Conservation (phyloP, 2,797 vertebrate genomes). For the Diglossa cyanea region DNA sequence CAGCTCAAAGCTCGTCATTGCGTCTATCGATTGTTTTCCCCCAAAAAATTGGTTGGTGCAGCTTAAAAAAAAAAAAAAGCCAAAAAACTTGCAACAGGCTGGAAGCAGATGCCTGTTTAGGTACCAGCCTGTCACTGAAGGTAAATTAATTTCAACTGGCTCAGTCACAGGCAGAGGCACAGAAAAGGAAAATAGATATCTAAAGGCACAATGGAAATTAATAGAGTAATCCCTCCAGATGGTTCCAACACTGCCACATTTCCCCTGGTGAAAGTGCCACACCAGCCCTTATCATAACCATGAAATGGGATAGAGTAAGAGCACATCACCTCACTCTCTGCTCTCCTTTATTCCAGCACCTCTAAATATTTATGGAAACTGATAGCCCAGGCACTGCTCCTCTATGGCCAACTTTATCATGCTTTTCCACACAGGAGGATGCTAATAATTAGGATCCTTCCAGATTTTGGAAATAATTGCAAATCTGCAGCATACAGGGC, state of each 20-base stretch:
- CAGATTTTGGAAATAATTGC: neutral
- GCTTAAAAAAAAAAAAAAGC: neutral
- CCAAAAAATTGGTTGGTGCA: neutral
- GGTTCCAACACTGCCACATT: neutral
- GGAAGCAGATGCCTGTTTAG: neutral
- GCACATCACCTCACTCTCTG: neutral
- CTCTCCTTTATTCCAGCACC: neutral
- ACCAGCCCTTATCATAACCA: neutral
- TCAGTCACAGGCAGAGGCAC: neutral
- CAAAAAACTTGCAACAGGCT: neutral
- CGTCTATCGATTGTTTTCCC: neutral
- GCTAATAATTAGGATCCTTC: neutral
- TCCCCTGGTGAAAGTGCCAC: neutral
- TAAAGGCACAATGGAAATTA: neutral
- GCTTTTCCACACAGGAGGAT: neutral
- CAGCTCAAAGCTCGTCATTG: fast-evolving
- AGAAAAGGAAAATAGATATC: neutral
- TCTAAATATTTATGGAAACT: slow-evolving; percentile 11
- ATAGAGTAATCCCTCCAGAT: neutral
- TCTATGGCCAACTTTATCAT: neutral
- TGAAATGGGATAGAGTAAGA: neutral
- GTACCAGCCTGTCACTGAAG: neutral
- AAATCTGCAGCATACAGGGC: neutral
- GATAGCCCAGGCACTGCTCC: neutral
- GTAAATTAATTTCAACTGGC: neutral